phyloP scores from a whole-genome alignment of 2,888 invertebrate genomes.

The Crepidodera aurea region DNA sequence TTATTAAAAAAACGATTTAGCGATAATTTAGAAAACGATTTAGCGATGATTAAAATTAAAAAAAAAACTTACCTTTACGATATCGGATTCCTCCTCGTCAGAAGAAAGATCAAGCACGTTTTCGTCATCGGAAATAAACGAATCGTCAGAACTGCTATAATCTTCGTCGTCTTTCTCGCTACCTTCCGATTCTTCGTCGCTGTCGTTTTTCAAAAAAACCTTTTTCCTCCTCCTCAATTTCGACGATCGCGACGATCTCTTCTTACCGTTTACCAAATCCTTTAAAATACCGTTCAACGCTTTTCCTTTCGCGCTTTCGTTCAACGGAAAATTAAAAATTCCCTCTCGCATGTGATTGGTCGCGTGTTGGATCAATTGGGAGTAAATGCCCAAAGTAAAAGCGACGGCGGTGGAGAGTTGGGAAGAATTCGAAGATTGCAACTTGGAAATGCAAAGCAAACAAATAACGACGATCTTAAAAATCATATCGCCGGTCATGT shows the following conservation, averaged over 20 bases:
- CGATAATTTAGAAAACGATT: too few relatives aligned
- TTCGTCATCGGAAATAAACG: conserved; percentile 53
- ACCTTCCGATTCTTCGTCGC: conserved; percentile 50
- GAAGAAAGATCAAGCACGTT: conserved; percentile 51
- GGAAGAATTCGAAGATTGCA: conserved; percentile 77
- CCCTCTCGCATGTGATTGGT: conserved; percentile 59
- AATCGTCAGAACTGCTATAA: conserved; percentile 51
- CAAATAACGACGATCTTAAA: conserved; percentile 86
- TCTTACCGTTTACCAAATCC: conserved; percentile 47
- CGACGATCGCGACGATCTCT: conserved; percentile 45
- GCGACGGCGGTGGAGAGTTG: conserved; percentile 85
- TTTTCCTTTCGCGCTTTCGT: conserved; percentile 50
- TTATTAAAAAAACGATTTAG: too few relatives aligned
- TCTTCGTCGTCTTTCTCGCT: conserved; percentile 49
- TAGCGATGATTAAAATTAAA: too few relatives aligned
- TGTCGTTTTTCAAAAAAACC: conserved; percentile 45
- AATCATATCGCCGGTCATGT: conserved; percentile 73
- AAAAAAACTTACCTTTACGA: conserved; percentile 39
- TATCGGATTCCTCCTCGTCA: conserved; percentile 51
- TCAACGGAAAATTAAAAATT: conserved; percentile 59
- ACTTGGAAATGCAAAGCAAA: conserved; percentile 80
- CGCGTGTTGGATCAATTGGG: conserved; percentile 69
- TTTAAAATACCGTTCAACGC: conserved; percentile 42
- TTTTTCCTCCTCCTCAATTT: conserved; percentile 52
- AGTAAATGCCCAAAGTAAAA: conserved; percentile 83